phyloP scores from a whole-genome alignment of 2,113 vertebrate genomes.

The Zeus faber region DNA sequence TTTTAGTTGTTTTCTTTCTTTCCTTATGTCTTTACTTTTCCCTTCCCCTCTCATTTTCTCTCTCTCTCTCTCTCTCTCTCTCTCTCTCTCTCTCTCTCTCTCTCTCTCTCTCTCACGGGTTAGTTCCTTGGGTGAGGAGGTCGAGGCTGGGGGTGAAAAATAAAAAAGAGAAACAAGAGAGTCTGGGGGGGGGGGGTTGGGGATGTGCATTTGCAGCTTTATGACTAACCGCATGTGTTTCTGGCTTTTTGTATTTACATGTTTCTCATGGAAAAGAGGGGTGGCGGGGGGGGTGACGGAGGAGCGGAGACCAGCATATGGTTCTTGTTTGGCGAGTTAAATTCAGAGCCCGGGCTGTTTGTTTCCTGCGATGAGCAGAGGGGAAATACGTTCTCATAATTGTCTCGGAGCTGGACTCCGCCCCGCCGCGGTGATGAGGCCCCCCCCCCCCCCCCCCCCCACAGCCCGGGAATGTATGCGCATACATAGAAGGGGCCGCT shows the following conservation, averaged over 20 bases:
- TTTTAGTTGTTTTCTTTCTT: conserved; percentile 44
- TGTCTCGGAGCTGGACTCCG: conserved; percentile 40
- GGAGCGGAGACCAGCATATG: conserved; percentile 66
- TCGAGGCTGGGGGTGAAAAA: conserved; percentile 47
- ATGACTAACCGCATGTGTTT: conserved; percentile 77
- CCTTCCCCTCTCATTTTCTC: conserved; percentile 3
- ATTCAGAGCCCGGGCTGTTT: conserved; percentile 50
- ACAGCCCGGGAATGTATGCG: too few relatives aligned
- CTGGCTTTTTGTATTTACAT: conserved; percentile 73
- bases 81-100: conserved; percentile 64
- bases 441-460: too few relatives aligned
- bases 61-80: conserved; percentile 40
- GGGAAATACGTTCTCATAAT: conserved; percentile 47
- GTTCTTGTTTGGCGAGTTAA: conserved; percentile 73
- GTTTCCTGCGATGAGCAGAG: conserved; percentile 46
- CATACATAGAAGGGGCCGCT: too few relatives aligned
- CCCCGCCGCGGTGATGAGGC: too few relatives aligned
- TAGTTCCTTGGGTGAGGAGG: conserved; percentile 58
- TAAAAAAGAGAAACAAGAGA: conserved; percentile 20
- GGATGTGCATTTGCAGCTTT: conserved; percentile 65
- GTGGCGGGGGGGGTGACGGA: conserved; percentile 48
- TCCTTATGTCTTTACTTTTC: conserved; percentile 68
- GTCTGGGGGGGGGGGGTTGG: conserved; percentile 1
- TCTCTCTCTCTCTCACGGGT: conserved; percentile 35
- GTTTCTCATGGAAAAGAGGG: conserved; percentile 80